These are phyloP conservation scores for Diorhabda elongata DNA, from an alignment of 1,140 invertebrate genomes.

Conservation along the genomic window DNA sequence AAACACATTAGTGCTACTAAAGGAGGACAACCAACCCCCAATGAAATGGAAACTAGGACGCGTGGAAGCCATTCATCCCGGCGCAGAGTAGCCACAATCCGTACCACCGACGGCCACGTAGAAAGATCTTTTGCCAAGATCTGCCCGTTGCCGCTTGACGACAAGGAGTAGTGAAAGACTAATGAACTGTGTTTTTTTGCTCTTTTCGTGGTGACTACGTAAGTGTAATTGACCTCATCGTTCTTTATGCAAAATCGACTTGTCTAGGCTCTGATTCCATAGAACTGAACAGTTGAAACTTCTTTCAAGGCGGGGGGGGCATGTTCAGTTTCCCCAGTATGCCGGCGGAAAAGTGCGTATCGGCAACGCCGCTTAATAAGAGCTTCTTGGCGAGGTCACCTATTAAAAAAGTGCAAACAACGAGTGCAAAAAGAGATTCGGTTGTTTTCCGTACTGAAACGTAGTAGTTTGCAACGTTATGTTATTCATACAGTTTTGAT, in stretches of 20 bases:
- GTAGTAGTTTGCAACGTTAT: no score
- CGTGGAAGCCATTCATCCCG: not conserved
- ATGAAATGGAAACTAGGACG: not conserved
- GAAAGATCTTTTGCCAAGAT: not conserved
- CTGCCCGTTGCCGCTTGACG: not conserved
- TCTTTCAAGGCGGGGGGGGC: not conserved
- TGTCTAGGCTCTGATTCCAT: not conserved
- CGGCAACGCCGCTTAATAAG: no score
- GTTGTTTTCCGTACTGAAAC: no score
- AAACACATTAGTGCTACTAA: not conserved
- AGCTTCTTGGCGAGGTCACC: no score
- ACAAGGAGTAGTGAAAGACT: not conserved
- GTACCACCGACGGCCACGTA: not conserved
- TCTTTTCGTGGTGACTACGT: not conserved
- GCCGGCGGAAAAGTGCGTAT: not conserved
- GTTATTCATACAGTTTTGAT: no score
- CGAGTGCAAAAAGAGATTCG: no score
- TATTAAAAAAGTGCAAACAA: no score
- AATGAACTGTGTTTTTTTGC: not conserved
- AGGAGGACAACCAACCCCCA: not conserved
- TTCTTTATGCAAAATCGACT: not conserved
- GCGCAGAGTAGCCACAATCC: not conserved
- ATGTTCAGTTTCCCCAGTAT: not conserved
- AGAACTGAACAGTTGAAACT: not conserved
- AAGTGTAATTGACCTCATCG: not conserved